Conservation (phyloP, 2,888 invertebrate genomes). For the Chesias legatella region DNA sequence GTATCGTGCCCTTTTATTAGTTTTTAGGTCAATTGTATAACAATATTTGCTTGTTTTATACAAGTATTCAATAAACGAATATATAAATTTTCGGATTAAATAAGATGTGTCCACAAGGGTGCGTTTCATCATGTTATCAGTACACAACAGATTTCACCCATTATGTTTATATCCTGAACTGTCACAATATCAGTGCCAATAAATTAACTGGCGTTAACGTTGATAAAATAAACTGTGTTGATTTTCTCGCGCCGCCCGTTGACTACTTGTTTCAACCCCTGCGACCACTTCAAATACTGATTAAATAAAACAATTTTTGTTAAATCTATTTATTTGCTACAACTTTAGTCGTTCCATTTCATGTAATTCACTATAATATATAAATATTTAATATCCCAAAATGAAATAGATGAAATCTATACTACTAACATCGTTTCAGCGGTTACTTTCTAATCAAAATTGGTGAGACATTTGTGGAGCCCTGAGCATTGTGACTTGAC, state of each 20-base stretch:
- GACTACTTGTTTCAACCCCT: conserved; percentile 4
- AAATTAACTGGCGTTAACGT: conserved; percentile 56
- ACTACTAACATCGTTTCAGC: too few species aligned
- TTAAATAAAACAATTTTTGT: conserved; percentile 19
- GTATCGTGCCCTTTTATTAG: too few species aligned
- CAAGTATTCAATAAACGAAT: too few species aligned
- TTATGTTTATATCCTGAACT: conserved; percentile 53
- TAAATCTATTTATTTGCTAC: too few species aligned
- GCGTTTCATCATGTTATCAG: conserved; percentile 47
- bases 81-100: conserved; percentile 1
- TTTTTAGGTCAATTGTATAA: too few species aligned
- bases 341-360: too few species aligned
- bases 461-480: conserved; percentile 10
- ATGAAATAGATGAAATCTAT: too few species aligned
- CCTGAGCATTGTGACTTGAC: conserved; percentile 48
- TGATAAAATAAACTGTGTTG: conserved; percentile 51
- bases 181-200: conserved; percentile 60
- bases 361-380: too few species aligned
- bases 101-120: conserved; percentile 5
- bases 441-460: too few species aligned
- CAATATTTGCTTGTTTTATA: too few species aligned
- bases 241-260: conserved; percentile 13
- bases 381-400: too few species aligned
- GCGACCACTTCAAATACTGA: not conserved
- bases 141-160: conserved; percentile 54